Evolutionary conservation across 2,113 vertebrate species (phyloP).

Genomic region (Erinaceus europaeus): DNA sequence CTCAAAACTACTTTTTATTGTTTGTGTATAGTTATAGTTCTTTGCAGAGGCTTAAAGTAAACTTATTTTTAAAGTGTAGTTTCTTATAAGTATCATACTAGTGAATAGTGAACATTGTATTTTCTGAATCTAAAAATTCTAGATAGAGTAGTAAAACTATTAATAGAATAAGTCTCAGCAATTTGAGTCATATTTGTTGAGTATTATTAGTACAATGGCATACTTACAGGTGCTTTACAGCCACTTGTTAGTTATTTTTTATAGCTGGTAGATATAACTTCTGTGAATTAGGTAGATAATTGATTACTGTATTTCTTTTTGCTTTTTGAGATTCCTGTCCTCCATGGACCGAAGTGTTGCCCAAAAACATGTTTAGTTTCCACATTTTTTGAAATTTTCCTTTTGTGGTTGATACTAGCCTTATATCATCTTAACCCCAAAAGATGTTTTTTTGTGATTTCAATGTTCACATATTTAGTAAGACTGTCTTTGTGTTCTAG

Average conservation of each 20-base stretch:
- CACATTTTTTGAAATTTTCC: no score
- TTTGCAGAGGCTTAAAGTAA: slow-evolving; percentile 3
- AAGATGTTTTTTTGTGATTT: no score
- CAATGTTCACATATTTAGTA: no score
- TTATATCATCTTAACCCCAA: no score
- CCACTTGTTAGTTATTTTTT: slow-evolving; percentile 46
- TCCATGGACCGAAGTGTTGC: no score
- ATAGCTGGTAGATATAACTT: slow-evolving; percentile 19
- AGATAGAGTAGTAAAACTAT: neutral
- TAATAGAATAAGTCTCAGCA: slow-evolving; percentile 29
- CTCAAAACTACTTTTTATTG: neutral
- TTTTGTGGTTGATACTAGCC: no score
- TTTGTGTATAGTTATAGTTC: neutral
- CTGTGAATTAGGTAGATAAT: neutral
- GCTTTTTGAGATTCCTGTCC: neutral
- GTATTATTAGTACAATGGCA: slow-evolving; percentile 32
- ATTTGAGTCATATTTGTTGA: slow-evolving; percentile 40
- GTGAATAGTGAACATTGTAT: neutral
- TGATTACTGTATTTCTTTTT: slow-evolving; percentile 13
- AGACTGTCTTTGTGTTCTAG: no score
- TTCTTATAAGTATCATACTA: neutral
- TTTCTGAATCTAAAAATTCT: slow-evolving; percentile 33
- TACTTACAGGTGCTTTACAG: slow-evolving; percentile 39
- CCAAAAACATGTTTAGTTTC: no score
- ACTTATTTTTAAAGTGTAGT: neutral